Evolutionary conservation across 2,797 vertebrate species (phyloP).

Genomic region (Menidia menidia): DNA sequence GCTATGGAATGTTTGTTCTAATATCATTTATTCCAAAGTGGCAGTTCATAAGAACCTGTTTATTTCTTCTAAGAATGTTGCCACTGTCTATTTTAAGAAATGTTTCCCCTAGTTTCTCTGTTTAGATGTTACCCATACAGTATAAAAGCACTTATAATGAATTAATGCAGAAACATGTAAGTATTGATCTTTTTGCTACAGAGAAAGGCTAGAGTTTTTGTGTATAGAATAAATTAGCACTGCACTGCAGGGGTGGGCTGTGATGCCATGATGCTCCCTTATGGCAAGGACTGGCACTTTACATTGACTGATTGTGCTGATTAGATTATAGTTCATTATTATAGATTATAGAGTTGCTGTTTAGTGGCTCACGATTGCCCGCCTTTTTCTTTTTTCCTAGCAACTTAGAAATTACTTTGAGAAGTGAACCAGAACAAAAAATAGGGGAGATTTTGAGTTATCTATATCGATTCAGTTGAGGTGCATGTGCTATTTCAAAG

Average conservation of each 20-base stretch:
- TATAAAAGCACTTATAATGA: neutral
- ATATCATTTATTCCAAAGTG: slow-evolving; percentile 32
- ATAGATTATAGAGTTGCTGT: too few species aligned
- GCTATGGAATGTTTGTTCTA: slow-evolving; percentile 21
- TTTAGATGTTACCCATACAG: slow-evolving; percentile 19
- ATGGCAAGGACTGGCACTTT: too few species aligned
- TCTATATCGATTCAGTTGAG: slow-evolving; percentile 28
- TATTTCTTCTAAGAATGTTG: slow-evolving; percentile 15
- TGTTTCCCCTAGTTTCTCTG: slow-evolving; percentile 25
- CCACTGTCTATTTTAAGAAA: slow-evolving; percentile 36
- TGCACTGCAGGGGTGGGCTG: too few species aligned
- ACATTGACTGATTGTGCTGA: too few species aligned
- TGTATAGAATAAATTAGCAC: too few species aligned
- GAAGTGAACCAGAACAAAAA: slow-evolving; percentile 35
- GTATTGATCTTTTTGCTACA: slow-evolving; percentile 6
- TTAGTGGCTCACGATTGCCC: too few species aligned
- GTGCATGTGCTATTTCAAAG: slow-evolving; percentile 30
- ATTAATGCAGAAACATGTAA: neutral
- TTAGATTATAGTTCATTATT: too few species aligned
- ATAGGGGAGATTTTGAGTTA: slow-evolving; percentile 27
- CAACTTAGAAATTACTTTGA: slow-evolving; percentile 31
- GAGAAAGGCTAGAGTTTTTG: neutral
- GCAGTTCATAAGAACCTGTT: slow-evolving; percentile 38
- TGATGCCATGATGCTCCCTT: too few species aligned
- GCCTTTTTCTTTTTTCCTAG: neutral